Percentiles rank a stretch among this genome's conserved stretches.
Conservation (phyloP, 2,888 invertebrate genomes). For the Encarsia formosa region DNA sequence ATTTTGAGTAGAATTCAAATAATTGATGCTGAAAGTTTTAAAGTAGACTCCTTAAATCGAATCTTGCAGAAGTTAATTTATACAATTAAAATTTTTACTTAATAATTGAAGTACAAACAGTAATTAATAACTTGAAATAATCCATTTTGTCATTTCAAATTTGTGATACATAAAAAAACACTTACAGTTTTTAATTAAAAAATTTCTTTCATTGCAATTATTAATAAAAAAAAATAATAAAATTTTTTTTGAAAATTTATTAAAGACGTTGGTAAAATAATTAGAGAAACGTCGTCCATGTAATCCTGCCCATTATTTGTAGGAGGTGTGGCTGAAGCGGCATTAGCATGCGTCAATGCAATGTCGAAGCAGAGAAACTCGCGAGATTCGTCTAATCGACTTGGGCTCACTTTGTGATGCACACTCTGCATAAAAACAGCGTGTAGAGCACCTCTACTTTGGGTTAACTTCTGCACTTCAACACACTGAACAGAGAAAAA, state of each 20-base stretch:
- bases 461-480: conserved; percentile 48
- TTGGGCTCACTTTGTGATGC: conserved; percentile 48
- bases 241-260: too few species aligned
- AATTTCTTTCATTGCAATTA: not conserved
- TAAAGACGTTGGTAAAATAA: too few species aligned
- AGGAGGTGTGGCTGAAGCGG: conserved; percentile 50
- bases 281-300: conserved; percentile 41
- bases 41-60: too few species aligned
- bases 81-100: too few species aligned
- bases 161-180: not conserved
- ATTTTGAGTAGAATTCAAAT: too few species aligned
- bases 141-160: too few species aligned
- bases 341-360: conserved; percentile 43
- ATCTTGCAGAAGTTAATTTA: too few species aligned
- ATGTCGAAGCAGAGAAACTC: conserved; percentile 44
- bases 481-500: conserved; percentile 29
- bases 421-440: conserved; percentile 50
- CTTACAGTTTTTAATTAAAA: not conserved
- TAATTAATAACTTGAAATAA: too few species aligned
- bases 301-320: conserved; percentile 51
- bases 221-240: not conserved
- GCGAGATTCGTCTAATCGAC: conserved; percentile 44
- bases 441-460: conserved; percentile 48
- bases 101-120: too few species aligned
- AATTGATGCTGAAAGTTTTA: too few species aligned